Base-by-base conservation (phyloP, 2,888 invertebrate genomes). In the Orthosia gracilis region DNA sequence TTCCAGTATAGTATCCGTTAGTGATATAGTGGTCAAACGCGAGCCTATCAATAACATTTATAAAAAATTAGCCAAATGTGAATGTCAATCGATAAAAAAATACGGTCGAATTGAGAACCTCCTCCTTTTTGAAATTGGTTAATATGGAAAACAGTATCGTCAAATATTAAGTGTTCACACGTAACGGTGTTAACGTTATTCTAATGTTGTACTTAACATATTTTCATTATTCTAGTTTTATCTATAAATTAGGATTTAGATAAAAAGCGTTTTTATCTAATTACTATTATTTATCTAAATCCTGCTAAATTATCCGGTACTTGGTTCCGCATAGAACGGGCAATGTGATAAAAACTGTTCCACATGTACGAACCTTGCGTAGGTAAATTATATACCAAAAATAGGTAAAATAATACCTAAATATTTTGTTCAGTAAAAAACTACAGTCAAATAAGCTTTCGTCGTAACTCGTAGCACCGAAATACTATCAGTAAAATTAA, bases 211-310 rank as follows among this genome's bases (percentile, higher is more conserved):
- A 40, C 40, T 45, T 21, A 17, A 13, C 49, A 17, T 40, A 66
- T 66, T 77, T 80, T 67, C 26, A 75, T 52, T 58, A 50, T 21
- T 31, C 31, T 45, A 47, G 49, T 80, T 73, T 65, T 26, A 63
- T 58, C 23, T 50, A 17, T 65, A 21, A 67, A 63, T 26, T 68
- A 73, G 80, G 66, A 55, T 82, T 45, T 65, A 78, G 80, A 54
- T 63, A 74, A 31, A 76, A 47, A 50, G 5, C 12, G 3, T 4
- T 40, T 23, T 23, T n/a, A 50, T 63, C 57, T 57, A 55, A 63
- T 67, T 47, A 62, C 50, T 58, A 23, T 23, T 57, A 23, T 13
- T 61, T 73, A 80, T 80, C 80, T 69, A 63, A 78, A 78, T 69
- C 69, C 79, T 45, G 18, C 21, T 18, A 47, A 58, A 49, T 49